Base-by-base conservation (phyloP, 1,140 invertebrate species). In the Subanguina moxae region DNA sequence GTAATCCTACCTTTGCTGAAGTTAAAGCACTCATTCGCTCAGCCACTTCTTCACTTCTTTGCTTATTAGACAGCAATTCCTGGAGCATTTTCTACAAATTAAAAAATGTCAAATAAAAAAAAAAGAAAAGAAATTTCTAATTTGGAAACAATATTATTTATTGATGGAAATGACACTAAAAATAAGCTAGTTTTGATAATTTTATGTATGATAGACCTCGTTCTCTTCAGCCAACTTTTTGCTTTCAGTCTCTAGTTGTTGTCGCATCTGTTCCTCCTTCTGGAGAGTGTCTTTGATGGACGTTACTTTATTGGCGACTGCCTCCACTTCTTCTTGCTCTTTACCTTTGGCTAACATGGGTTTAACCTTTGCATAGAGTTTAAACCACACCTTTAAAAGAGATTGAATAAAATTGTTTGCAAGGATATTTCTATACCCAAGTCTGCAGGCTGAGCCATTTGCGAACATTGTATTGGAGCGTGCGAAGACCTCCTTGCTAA, bases 401-500 rank as follows among this genome's bases (percentile, higher is more conserved):
- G 8, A 38, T 5, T 38, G 32, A 38, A 38, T 5, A 38, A 3
- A 5, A 38, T 38, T 38, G 11, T 38, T 38, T 38, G 11, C 3
- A 38, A n/a, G n/a, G n/a, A n/a, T n/a, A n/a, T n/a, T n/a, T 15
- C 45, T 13, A 23, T 56, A 23, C 89, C 95, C 96, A 99, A 85
- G 93, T 97, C 84, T 94, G 92, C 75, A 99, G 88, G 84, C 92
- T 89, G 85, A 97, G 88, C 89, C 96, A 99, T 84, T 92, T 94
- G 84, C 95, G 90, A 87, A 99, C 89, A 87, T 97, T 98, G 82
- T 93, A 89, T 86, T 99, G 96, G 83, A 98, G 93, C 78, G 97
- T 89, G 86, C 93, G 91, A 81, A 98, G 87, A 77, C 93, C 93
- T 83, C 95, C 84, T 84, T 90, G 90, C 83, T n/a, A n/a, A n/a